Evolutionary conservation across 2,888 invertebrate species (phyloP).

Genomic region (Drosophila aldrichi): DNA sequence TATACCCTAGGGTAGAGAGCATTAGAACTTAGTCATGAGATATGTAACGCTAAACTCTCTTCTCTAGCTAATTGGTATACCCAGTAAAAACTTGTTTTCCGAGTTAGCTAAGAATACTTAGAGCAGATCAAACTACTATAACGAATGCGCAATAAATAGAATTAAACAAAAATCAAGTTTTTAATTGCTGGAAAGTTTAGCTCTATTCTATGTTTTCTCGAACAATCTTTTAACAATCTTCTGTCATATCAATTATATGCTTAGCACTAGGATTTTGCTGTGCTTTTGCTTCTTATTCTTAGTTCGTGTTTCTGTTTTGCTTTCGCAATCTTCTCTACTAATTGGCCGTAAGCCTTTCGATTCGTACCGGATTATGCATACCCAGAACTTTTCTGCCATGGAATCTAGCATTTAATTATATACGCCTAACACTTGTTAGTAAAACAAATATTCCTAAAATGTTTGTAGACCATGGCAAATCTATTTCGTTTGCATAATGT

Average conservation of each 20-base stretch:
- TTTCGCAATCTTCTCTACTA: slow-evolving; percentile 1
- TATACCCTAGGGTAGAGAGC: background rate
- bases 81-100: background rate
- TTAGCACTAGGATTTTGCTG: background rate
- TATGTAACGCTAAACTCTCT: background rate
- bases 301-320: background rate
- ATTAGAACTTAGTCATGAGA: background rate
- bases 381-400: background rate
- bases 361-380: slow-evolving; percentile 1
- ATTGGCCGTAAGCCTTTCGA: slow-evolving; percentile 17
- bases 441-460: background rate
- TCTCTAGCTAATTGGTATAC: background rate
- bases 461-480: background rate
- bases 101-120: background rate
- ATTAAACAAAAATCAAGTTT: slow-evolving; percentile 1
- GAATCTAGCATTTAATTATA: slow-evolving; percentile 3
- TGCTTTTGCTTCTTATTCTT: background rate
- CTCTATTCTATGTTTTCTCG: background rate
- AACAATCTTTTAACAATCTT: background rate
- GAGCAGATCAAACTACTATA: background rate
- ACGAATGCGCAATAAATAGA: background rate
- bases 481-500: background rate
- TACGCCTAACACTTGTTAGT: background rate
- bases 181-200: background rate
- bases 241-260: background rate